Evolutionary conservation across 2,888 invertebrate species (phyloP), one percentile per base, ranked within the genome.

Genomic region (Mystacides longicornis): DNA sequence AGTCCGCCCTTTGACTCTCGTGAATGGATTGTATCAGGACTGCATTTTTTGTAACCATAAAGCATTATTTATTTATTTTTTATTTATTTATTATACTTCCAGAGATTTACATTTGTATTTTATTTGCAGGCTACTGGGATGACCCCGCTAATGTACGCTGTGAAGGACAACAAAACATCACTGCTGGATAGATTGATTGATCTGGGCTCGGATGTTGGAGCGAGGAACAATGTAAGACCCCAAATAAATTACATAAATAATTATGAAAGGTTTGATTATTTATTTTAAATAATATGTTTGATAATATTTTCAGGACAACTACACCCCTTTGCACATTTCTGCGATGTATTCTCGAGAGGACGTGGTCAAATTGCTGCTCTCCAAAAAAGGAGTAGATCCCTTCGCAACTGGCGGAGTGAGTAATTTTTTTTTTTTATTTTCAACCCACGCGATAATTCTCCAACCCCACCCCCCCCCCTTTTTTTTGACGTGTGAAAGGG

Each of bases 121-220:
- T 42, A 68, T 66, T 81, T 83, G 54, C 81, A 95, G 94, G 83
- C 84, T 63, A 92, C 89, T 54, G 94, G 94, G 60, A 91, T 93
- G 89, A 94, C 95, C 56, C 93, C 96, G 21, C 77, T 97, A 64
- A 96, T 97, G 95, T 89, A 89, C 69, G 94, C 94, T 1, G 93
- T 94, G 23, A 93, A 93, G 74, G 97, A 97, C 74, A 97, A 95
- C 75, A 82, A 92, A 63, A 88, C 93, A 1, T 86, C 89, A 20
- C 84, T 95, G 67, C 84, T 93, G 63, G 96, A 97, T 73, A 81
- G 93, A 57, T 85, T 97, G 77, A 84, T 96, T 63, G 96, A 97
- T 61, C 80, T 96, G 18, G 96, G 96, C 45, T 89, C 90, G 7
- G 92, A 94, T 71, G 87, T 95, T 57, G 89, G 93, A 62, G 89